phyloP scores from a whole-genome alignment of 2,888 invertebrate species.

The Mylabris sibirica region DNA sequence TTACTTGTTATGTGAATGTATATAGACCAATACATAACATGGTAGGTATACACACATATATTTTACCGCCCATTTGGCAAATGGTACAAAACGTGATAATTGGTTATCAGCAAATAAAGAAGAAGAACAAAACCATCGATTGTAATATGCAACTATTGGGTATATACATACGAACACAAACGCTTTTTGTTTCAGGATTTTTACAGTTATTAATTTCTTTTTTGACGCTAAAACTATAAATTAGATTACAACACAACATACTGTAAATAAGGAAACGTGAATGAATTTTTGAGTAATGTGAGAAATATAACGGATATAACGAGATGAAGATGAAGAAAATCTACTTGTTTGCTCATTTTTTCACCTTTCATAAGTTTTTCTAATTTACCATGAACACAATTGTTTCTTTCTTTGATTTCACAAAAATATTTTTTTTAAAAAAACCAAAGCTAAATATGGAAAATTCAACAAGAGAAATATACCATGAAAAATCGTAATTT shows the following conservation, averaged over 20 bases:
- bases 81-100: not conserved
- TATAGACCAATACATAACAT: too few relatives aligned
- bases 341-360: too few relatives aligned
- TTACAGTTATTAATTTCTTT: slow-evolving; percentile 1
- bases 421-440: too few relatives aligned
- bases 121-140: not conserved
- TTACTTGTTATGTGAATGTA: too few relatives aligned
- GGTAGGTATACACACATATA: too few relatives aligned
- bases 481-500: too few relatives aligned
- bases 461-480: too few relatives aligned
- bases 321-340: too few relatives aligned
- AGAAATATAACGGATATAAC: not conserved
- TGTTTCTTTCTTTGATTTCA: too few relatives aligned
- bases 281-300: not conserved
- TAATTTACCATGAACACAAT: too few relatives aligned
- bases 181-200: not conserved
- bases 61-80: not conserved
- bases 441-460: too few relatives aligned
- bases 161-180: too few relatives aligned
- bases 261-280: not conserved
- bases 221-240: not conserved
- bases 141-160: not conserved
- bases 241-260: not conserved
- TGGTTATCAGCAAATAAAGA: not conserved
- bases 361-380: not conserved